These are phyloP conservation scores for Thermophis baileyi DNA, from an alignment of 2,113 vertebrate species.

Conservation along the genomic window DNA sequence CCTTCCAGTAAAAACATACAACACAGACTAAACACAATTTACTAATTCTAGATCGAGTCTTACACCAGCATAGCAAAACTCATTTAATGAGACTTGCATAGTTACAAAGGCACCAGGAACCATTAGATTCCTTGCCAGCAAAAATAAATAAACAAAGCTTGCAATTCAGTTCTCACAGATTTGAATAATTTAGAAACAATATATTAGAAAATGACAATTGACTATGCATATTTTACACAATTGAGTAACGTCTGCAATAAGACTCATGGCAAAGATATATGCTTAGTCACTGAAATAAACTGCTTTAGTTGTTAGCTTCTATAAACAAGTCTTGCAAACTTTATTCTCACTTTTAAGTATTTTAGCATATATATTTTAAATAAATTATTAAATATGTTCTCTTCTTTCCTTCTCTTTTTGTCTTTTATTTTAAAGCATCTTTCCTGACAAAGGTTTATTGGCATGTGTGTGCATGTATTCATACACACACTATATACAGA, in stretches of 20 bases:
- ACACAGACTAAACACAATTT: background rate
- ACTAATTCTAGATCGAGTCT: background rate
- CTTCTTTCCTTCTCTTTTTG: background rate
- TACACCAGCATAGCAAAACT: background rate
- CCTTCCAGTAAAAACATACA: background rate
- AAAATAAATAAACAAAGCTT: conserved; percentile 41
- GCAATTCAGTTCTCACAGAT: conserved; percentile 39
- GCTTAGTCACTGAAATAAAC: background rate
- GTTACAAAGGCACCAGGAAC: conserved; percentile 35
- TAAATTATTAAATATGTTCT: background rate
- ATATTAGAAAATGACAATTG: conserved; percentile 42
- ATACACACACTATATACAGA: background rate
- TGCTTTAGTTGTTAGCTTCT: background rate
- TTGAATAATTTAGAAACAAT: conserved; percentile 38
- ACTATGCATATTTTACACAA: conserved; percentile 19
- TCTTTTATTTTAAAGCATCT: background rate
- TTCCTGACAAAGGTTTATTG: background rate
- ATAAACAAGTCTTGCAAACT: background rate
- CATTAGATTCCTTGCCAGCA: conserved; percentile 36
- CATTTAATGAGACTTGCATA: conserved; percentile 58
- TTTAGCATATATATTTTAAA: background rate
- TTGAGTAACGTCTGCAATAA: background rate
- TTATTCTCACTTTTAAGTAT: background rate
- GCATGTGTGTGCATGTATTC: background rate
- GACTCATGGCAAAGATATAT: background rate